Evolutionary conservation across 2,888 invertebrate genomes (phyloP).

Genomic region (Xylocampa areola): DNA sequence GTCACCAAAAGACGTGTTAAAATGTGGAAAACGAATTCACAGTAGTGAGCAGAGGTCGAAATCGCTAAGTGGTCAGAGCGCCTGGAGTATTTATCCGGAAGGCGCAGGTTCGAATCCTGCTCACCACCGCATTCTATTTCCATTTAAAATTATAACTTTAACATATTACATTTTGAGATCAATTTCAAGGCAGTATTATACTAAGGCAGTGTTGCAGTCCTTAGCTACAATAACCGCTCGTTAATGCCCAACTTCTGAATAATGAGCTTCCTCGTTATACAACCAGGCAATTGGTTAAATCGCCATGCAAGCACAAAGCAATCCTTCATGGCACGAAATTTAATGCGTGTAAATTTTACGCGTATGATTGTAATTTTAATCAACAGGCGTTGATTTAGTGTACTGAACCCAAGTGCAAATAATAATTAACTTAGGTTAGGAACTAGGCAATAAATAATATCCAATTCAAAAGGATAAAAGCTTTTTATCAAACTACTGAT

Average conservation of each 20-base stretch:
- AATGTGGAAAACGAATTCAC: no score
- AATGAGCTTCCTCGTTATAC: conserved; percentile 61
- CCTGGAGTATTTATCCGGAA: no score
- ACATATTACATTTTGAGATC: conserved; percentile 1
- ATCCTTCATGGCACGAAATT: conserved; percentile 45
- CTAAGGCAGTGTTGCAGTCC: conserved; percentile 34
- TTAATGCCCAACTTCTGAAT: conserved; percentile 54
- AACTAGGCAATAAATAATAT: conserved; percentile 9
- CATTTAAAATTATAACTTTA: no score
- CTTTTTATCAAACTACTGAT: neutral
- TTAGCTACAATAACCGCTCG: conserved; percentile 56
- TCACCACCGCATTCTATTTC: no score
- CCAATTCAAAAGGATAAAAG: conserved; percentile 13
- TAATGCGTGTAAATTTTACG: conserved; percentile 48
- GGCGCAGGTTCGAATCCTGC: no score
- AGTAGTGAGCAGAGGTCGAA: no score
- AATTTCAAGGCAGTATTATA: conserved; percentile 33
- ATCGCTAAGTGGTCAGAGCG: no score
- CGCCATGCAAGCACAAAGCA: conserved; percentile 43
- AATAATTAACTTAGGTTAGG: conserved; percentile 15
- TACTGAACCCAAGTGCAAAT: conserved; percentile 15
- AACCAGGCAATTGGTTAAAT: conserved; percentile 57
- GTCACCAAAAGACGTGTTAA: no score
- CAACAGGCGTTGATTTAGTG: conserved; percentile 15
- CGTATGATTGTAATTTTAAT: conserved; percentile 37